Conservation (phyloP, 2,797 vertebrate species). For the Melanotaenia trifasciata region DNA sequence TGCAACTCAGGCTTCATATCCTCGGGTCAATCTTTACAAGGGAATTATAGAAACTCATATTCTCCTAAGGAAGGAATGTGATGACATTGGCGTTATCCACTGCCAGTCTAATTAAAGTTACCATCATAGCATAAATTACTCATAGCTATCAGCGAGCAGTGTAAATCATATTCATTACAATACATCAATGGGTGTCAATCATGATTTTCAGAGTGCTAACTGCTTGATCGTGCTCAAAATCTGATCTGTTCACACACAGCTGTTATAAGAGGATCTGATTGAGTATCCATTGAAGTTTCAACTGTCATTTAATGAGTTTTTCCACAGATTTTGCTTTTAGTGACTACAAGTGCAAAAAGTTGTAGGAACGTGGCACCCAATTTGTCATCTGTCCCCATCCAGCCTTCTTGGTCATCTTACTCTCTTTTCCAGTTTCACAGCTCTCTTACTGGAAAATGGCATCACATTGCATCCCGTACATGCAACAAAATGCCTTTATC, state of each 20-base stretch:
- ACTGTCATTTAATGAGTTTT: constrained; percentile 5
- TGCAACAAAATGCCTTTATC: constrained; percentile 64
- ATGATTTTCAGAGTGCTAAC: constrained; percentile 48
- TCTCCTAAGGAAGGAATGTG: constrained; percentile 35
- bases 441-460: constrained; percentile 50
- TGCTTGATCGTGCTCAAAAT: constrained; percentile 14
- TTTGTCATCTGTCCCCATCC: constrained; percentile 17
- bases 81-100: constrained; percentile 36
- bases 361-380: not conserved
- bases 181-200: constrained; percentile 58
- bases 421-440: constrained; percentile 30
- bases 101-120: constrained; percentile 61
- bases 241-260: constrained; percentile 17
- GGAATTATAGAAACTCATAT: constrained; percentile 37
- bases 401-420: not conserved
- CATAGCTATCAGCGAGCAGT: constrained; percentile 42
- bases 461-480: constrained; percentile 43
- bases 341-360: not conserved
- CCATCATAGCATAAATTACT: constrained; percentile 64
- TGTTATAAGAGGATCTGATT: not conserved
- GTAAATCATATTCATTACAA: constrained; percentile 59
- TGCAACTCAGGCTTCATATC: constrained; percentile 24
- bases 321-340: not conserved
- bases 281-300: not conserved
- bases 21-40: constrained; percentile 23